Conservation (phyloP, 2,888 invertebrate species). For the Diaprepes abbreviatus region DNA sequence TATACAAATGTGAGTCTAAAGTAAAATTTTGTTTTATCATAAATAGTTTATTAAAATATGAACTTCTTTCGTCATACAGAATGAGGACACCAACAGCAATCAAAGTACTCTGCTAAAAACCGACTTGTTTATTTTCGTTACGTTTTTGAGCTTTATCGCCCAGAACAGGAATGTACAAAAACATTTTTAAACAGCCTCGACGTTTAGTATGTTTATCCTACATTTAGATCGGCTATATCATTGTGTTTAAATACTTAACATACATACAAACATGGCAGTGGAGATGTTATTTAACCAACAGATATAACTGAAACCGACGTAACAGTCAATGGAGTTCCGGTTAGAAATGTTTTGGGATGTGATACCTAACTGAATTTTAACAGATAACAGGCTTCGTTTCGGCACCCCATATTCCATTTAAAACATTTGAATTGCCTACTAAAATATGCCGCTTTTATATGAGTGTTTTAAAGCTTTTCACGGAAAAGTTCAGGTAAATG, state of each 20-base stretch:
- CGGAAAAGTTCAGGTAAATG: background rate
- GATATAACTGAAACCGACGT: slow-evolving; percentile 34
- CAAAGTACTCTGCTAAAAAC: no score
- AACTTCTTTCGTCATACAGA: no score
- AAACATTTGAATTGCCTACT: slow-evolving; percentile 29
- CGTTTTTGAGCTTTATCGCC: no score
- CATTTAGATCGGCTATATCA: slow-evolving; percentile 11
- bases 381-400: slow-evolving; percentile 31
- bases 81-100: no score
- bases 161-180: no score
- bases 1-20: no score
- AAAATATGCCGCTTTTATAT: slow-evolving; percentile 10
- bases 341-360: slow-evolving; percentile 42
- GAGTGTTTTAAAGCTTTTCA: slow-evolving; percentile 1
- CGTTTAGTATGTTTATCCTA: slow-evolving; percentile 16
- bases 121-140: no score
- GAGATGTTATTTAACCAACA: slow-evolving; percentile 36
- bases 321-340: slow-evolving; percentile 44
- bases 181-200: background rate
- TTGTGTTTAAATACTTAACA: slow-evolving; percentile 36
- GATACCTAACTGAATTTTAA: slow-evolving; percentile 36
- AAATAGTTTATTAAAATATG: no score
- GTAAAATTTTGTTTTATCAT: no score
- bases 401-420: slow-evolving; percentile 32
- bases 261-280: slow-evolving; percentile 25